Base-by-base conservation (phyloP, 2,113 vertebrate genomes). In the Gavia stellata region DNA sequence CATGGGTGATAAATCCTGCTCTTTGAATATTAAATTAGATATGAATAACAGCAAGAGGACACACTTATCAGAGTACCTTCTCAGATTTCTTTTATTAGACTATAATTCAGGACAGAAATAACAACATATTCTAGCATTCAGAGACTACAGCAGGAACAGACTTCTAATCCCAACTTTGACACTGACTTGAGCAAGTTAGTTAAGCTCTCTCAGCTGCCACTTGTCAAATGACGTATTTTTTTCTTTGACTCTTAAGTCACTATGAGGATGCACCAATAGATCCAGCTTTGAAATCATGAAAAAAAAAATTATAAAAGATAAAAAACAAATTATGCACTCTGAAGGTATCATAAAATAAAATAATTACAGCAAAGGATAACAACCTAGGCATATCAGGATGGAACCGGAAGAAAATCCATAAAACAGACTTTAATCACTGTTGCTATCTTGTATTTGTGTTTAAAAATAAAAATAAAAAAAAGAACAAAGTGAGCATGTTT, bases 101-200 rank as follows among this genome's bases (percentile, higher is more conserved):
- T 55, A 14, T 49, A 92, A 88, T 71, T 94, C 61, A 52, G 83
- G 81, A 47, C 61, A 84, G 66, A 89, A 92, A 49, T 40, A 92
- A 79, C 71, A 79, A 53, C 31, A 50, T 53, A 87, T 92, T 68
- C 81, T 52, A 42, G 79, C 38, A 74, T 67, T 81, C 88, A 68
- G 82, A 71, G 61, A 52, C n/a, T 68, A 71, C 44, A 42, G 52
- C 67, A 81, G 75, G 50, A 92, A 38, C 52, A 79, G 83, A 71
- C 9, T 93, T 62, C 92, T 88, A 93, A 95, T 89, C 89, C 93
- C 73, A 89, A 59, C 56, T 56, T 72, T 63, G 73, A 24, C 65
- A 73, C 42, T 52, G 80, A 88, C 36, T 92, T 49, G 31, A 89
- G 45, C 55, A 90, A 94, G 36, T 87, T 81, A 73, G 44, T 93